phyloP scores from a whole-genome alignment of 1,140 invertebrate genomes.

The Apis laboriosa region DNA sequence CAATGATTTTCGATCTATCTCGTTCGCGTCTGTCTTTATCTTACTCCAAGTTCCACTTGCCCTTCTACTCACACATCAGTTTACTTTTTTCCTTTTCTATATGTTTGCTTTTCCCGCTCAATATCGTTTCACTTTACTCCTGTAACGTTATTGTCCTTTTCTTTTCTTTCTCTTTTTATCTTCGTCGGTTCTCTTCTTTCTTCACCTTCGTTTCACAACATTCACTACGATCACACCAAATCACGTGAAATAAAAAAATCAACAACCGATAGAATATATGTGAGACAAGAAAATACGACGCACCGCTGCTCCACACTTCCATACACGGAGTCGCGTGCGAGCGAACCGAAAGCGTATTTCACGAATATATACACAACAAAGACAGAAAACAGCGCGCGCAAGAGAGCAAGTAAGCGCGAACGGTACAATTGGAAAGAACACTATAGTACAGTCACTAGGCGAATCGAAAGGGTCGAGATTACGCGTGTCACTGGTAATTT shows the following conservation, averaged over 20 bases:
- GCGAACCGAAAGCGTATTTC: conserved; percentile 34
- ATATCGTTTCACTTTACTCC: conserved; percentile 21
- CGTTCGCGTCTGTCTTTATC: conserved; percentile 22
- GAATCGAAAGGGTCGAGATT: conserved; percentile 47
- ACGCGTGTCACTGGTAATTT: conserved; percentile 49
- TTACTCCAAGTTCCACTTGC: conserved; percentile 15
- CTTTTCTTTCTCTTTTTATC: conserved; percentile 26
- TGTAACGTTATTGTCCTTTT: conserved; percentile 17
- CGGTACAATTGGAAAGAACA: conserved; percentile 35
- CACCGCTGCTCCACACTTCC: conserved; percentile 43
- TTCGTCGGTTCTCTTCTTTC: conserved; percentile 46
- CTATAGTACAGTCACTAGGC: conserved; percentile 47
- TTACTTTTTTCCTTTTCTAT: conserved; percentile 1
- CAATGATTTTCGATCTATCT: conserved; percentile 12
- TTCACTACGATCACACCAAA: conserved; percentile 55
- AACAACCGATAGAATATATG: not conserved
- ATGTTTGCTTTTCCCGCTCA: not conserved
- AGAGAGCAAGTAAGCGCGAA: conserved; percentile 6
- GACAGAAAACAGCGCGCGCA: conserved; percentile 1
- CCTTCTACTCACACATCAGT: not conserved
- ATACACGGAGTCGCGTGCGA: conserved; percentile 42
- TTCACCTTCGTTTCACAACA: conserved; percentile 60
- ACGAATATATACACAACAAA: not conserved
- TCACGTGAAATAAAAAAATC: conserved; percentile 37
- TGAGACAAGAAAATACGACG: conserved; percentile 26